Evolutionary conservation across 2,797 vertebrate species (phyloP), one percentile per base, ranked within the genome.

Genomic region (Nyctibius grandis): DNA sequence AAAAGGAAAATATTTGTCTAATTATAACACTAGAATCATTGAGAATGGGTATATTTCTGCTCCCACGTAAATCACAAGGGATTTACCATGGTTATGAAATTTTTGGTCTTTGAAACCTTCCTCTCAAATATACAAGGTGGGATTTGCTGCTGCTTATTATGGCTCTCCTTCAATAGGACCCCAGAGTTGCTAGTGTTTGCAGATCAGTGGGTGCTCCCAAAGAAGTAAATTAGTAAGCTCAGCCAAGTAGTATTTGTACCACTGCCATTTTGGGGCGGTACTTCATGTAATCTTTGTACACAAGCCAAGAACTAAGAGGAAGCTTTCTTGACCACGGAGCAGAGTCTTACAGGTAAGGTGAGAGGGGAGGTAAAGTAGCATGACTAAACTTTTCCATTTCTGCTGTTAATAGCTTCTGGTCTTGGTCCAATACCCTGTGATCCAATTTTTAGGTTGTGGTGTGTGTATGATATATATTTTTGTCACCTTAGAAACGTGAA

Each of bases 381-480:
- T 77, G 60, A 87, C 86, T 59, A 73, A 96, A 95, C 84, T 87
- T 89, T 92, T 60, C 86, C 56, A 89, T 92, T 96, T 91, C 85
- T 91, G 50, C 91, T 78, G 61, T 74, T 94, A 95, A 93, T 91
- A 85, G 72, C 72, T 94, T 91, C 90, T 85, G 65, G 92, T 92
- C 84, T 69, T 90, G 90, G 74, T 96, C 85, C 88, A 91, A 67
- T 61, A 77, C 56, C 86, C 92, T 40, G 86, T 93, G 90, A 92
- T 94, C 85, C 86, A 93, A 85, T 95, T 94, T 91, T 87, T 78
- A 88, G 72, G 77, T 88, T 93, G 80, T 91, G 84, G 68, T 68
- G 64, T 91, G 77, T 83, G 64, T 44, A 80, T 92, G 96, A 96
- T 95, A 51, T 61, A 83, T 92, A 54, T 85, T 93, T 97, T 94